Conservation (phyloP, 2,797 vertebrate species). For the Pelodytes ibericus region DNA sequence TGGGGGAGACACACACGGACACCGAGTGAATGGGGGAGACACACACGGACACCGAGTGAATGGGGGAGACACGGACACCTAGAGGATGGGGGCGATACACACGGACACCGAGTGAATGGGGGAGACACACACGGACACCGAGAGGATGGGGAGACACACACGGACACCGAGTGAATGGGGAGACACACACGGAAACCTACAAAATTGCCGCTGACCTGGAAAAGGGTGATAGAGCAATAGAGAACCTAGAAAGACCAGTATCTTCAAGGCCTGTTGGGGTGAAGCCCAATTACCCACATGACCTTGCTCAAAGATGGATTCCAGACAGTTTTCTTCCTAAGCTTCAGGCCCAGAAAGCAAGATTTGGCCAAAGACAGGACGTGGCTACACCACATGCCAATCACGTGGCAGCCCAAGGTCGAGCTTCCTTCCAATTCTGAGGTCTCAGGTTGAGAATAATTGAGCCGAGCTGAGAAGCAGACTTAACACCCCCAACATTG, state of each 20-base stretch:
- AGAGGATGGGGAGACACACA: no score
- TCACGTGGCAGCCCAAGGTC: conserved; percentile 14
- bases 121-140: no score
- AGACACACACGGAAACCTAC: no score
- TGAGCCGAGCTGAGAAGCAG: background rate
- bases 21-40: no score
- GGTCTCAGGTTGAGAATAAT: conserved; percentile 8
- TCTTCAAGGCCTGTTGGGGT: background rate
- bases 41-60: no score
- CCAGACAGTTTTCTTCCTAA: conserved; percentile 23
- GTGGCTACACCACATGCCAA: background rate
- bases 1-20: no score
- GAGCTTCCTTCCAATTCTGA: background rate
- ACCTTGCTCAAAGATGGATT: conserved; percentile 4
- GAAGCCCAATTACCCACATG: background rate
- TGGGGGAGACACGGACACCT: no score
- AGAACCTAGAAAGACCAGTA: conserved; percentile 25
- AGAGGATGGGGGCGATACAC: no score
- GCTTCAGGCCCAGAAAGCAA: conserved; percentile 29
- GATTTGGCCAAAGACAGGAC: conserved; percentile 5
- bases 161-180: no score
- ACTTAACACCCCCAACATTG: conserved; percentile 1
- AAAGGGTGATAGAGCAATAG: conserved; percentile 2
- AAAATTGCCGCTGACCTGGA: conserved; percentile 25
- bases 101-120: no score